Base-by-base conservation (phyloP, 2,888 invertebrate genomes). In the Diaprepes abbreviatus region DNA sequence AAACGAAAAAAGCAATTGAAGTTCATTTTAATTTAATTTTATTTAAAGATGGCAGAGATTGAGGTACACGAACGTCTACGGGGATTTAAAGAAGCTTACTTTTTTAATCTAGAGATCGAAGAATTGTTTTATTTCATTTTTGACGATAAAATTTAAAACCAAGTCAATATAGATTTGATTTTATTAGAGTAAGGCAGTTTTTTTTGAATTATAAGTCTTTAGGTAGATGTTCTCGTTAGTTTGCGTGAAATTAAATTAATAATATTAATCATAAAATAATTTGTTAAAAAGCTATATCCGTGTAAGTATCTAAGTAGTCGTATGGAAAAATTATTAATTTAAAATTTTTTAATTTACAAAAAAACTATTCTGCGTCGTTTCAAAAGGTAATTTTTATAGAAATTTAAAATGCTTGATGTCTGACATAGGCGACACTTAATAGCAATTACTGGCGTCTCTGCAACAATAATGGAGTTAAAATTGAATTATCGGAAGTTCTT, bases 401-500 rank as follows among this genome's bases (percentile, higher is more conserved):
- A 54, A 54, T 19, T 36, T 19, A 35, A 24, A 21, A 14, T 17
- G 36, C 12, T n/a, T 21, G 35, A 54, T 33, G 17, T 21, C 21
- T 54, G 54, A 54, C 54, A 36, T 36, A 40, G 43, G 40, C 54
- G 12, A n/a, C 31, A 31, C n/a, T 40, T 58, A 58, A 58, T 43
- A 31, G 58, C 38, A 58, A 43, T 58, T 58, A 58, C 10, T 16
- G 31, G 17, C 58, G 21, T n/a, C 58, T 58, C 58, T 28, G 40
- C 28, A 17, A 28, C 40, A 24, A 76, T 82, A 82, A 83, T 83
- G 80, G 80, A 77, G 75, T 79, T 76, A 71, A 82, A 80, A 83
- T 83, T 79, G 72, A 82, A 80, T 83, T 77, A 80, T 71, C 60
- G 48, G 58, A 73, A 60, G 76, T 73, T 12, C 12, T 24, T 48